Conservation (phyloP, 2,113 vertebrate genomes). For the Notarius lentiginosus region DNA sequence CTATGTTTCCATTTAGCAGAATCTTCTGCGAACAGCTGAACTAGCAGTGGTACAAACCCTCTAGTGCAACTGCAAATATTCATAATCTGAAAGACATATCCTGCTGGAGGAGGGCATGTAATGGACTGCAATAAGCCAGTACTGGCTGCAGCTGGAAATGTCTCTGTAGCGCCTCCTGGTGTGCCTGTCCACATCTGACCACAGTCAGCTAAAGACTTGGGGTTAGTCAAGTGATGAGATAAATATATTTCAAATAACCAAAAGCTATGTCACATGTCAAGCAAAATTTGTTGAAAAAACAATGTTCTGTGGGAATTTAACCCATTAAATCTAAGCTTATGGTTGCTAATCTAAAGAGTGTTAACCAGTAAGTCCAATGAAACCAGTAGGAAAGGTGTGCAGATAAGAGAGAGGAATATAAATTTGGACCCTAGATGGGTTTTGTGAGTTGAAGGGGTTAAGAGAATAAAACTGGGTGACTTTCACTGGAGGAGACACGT, state of each 20-base stretch:
- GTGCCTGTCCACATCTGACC: neutral
- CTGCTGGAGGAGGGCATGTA: neutral
- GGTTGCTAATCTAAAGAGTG: neutral
- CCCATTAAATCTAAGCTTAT: neutral
- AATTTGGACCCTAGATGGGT: neutral
- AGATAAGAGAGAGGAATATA: neutral
- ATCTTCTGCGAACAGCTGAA: neutral
- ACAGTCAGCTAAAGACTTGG: neutral
- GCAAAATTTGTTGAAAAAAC: neutral
- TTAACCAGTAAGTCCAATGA: neutral
- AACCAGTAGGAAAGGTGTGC: neutral
- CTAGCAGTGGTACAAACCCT: neutral
- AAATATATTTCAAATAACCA: neutral
- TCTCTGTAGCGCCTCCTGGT: slow-evolving; percentile 44
- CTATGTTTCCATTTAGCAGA: neutral
- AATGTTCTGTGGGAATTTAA: neutral
- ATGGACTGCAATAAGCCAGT: neutral
- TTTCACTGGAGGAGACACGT: neutral
- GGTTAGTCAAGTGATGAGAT: neutral
- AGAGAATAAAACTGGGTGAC: neutral
- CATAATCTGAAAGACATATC: neutral
- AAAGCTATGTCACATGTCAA: neutral
- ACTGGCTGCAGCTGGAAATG: neutral
- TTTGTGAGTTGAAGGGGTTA: neutral
- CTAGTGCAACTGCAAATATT: too few species aligned